Evolutionary conservation across 2,888 invertebrate species (phyloP), one percentile per base, ranked within the genome.

Genomic region (Drosophila merina): DNA sequence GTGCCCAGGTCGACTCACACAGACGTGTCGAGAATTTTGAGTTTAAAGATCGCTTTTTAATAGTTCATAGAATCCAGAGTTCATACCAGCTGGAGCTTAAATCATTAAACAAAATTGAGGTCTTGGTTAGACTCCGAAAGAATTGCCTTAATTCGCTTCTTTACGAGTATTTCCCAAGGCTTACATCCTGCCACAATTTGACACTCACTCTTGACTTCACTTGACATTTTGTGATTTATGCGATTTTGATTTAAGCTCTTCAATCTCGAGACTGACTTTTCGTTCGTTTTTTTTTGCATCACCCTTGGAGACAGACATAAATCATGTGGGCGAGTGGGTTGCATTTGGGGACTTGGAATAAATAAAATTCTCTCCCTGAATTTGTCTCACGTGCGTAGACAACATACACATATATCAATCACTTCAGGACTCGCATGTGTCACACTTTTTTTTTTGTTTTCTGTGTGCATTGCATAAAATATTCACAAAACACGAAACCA

Each of bases 391-490:
- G 82, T 81, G 80, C 82, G 72, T 77, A 54, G 52, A 48, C 45
- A 50, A 12, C 31, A 54, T 40, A 42, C 14, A 45, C 51, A 55
- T 66, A 51, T 70, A 83, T 79, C 83, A 82, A 86, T 83, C 84
- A 83, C 67, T 83, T 38, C 62, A 44, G 51, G 57, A 45, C 63
- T 64, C 44, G 42, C 42, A 74, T 80, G 68, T 83, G 80, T 73
- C 80, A 82, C 77, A 75, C 69, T 74, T 75, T 40, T 31, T 63
- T 64, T 26, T 1, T n/a, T n/a, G n/a, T 26, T 5, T 26, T 36
- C 28, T 62, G n/a, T 85, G 77, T 77, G 72, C 38, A 48, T 60
- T 62, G 86, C 83, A 85, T 73, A 70, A 64, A 60, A 75, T 70
- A 79, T 83, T 55, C 74, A 59, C 45, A 45, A 51, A 38, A 2